These are phyloP conservation scores for Ochropleura leucogaster DNA, from an alignment of 2,888 invertebrate species.

Conservation along the genomic window DNA sequence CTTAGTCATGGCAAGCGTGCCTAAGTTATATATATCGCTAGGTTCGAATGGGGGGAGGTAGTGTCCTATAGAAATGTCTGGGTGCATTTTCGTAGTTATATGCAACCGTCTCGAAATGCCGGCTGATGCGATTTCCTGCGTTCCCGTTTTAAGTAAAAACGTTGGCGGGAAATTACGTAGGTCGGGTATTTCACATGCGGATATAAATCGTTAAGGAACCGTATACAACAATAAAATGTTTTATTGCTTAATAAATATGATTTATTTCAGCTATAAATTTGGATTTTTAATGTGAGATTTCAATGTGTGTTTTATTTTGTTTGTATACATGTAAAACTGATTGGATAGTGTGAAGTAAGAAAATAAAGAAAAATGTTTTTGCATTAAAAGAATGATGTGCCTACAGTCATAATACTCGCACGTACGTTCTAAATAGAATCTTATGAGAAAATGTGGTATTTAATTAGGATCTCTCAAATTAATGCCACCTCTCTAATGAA, in stretches of 20 bases:
- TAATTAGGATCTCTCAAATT: neutral
- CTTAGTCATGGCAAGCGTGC: constrained; percentile 63
- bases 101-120: constrained; percentile 76
- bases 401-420: neutral
- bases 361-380: neutral
- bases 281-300: constrained; percentile 3
- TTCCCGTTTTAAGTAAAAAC: constrained; percentile 69
- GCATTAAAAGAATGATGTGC: neutral
- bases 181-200: constrained; percentile 55
- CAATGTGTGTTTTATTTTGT: neutral
- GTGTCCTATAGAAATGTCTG: constrained; percentile 86
- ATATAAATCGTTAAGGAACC: constrained; percentile 60
- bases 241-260: constrained; percentile 50
- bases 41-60: constrained; percentile 72
- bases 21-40: constrained; percentile 65
- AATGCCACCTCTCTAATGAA: neutral
- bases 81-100: constrained; percentile 82
- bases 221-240: constrained; percentile 52
- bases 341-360: neutral
- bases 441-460: neutral
- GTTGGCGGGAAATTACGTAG: constrained; percentile 74
- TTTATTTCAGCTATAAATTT: constrained; percentile 40
- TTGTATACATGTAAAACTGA: neutral
- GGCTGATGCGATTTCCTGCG: constrained; percentile 81
- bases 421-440: neutral